Evolutionary conservation across 2,113 vertebrate genomes (phyloP).

Genomic region (Myotis davidii): DNA sequence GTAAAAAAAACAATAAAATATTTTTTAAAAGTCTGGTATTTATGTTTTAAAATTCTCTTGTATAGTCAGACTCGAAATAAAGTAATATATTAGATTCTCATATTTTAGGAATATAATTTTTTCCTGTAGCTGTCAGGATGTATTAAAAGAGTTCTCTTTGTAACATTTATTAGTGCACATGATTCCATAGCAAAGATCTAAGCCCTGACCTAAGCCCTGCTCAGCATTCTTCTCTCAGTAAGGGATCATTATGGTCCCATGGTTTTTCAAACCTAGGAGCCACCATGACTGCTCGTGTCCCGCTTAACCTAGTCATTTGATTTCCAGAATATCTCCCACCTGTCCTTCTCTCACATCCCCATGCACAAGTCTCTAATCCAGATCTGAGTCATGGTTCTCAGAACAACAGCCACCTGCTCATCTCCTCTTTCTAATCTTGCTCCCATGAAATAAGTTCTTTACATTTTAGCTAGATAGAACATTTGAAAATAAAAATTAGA

Average conservation of each 20-base stretch:
- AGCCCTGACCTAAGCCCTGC: background rate
- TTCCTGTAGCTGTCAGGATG: background rate
- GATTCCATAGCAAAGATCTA: no score
- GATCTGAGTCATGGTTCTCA: background rate
- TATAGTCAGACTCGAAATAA: conserved; percentile 51
- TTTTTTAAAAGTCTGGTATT: conserved; percentile 3
- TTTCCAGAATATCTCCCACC: background rate
- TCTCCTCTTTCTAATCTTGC: background rate
- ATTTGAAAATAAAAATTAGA: background rate
- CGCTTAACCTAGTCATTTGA: background rate
- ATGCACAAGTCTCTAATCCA: background rate
- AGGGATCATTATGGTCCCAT: background rate
- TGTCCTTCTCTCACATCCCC: background rate
- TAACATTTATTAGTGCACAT: no score
- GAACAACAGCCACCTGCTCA: background rate
- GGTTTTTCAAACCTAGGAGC: background rate
- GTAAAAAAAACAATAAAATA: no score
- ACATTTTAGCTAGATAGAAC: background rate
- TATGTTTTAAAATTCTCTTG: conserved; percentile 46
- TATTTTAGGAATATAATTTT: conserved; percentile 75
- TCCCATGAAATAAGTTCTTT: background rate
- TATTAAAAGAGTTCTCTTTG: no score
- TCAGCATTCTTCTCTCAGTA: background rate
- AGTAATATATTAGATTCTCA: conserved; percentile 74
- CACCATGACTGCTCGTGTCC: background rate